Evolutionary conservation across 1,140 invertebrate genomes (phyloP).

Genomic region (Proctacanthus coquilletti): DNA sequence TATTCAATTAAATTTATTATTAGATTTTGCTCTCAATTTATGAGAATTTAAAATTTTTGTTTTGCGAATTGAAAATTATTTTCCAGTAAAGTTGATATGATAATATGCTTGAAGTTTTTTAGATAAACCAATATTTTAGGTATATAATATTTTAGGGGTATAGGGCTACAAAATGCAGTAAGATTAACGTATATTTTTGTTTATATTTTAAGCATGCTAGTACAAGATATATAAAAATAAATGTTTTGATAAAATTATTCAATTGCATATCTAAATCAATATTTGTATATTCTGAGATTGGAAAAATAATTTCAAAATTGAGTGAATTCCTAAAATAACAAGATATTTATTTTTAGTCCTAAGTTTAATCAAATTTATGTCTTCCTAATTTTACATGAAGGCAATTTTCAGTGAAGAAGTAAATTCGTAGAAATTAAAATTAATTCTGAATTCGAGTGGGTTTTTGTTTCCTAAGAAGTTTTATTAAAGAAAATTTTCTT

Average conservation of each 20-base stretch:
- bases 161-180: constrained; percentile 4
- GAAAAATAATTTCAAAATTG: no score
- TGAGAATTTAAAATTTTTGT: no score
- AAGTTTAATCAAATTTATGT: neutral
- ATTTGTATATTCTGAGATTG: neutral
- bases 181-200: neutral
- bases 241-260: neutral
- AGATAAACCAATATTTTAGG: neutral
- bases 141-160: constrained; percentile 2
- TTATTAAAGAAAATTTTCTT: neutral
- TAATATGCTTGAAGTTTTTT: constrained; percentile 4
- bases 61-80: no score
- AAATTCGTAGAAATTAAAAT: neutral
- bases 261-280: neutral
- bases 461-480: neutral
- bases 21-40: no score
- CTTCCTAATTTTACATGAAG: neutral
- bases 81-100: no score
- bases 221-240: neutral
- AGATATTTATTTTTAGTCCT: no score
- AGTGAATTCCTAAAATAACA: no score
- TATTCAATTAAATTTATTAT: neutral
- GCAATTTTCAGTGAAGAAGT: neutral
- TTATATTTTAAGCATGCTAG: no score
- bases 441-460: neutral